Evolutionary conservation across 2,113 vertebrate genomes (phyloP).

Genomic region (Beaufortia kweichowensis): DNA sequence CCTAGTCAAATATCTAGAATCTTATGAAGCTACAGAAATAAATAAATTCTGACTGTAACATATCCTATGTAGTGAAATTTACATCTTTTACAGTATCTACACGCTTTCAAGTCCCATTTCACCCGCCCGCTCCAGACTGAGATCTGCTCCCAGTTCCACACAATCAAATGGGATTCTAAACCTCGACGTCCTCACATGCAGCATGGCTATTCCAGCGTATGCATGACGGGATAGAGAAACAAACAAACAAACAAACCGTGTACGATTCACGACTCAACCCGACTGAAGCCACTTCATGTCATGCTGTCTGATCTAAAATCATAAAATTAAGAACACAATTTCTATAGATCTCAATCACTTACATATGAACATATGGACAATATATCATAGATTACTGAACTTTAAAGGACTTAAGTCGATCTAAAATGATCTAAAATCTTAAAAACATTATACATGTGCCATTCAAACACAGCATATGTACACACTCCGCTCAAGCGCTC

Average conservation of each 20-base stretch:
- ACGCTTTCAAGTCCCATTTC: slow-evolving; percentile 59
- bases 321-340: slow-evolving; percentile 43
- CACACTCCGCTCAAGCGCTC: slow-evolving; percentile 21
- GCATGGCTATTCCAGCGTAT: slow-evolving; percentile 45
- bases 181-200: not conserved
- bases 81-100: slow-evolving; percentile 87
- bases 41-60: slow-evolving; percentile 84
- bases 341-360: slow-evolving; percentile 38
- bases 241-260: not conserved
- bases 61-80: slow-evolving; percentile 66
- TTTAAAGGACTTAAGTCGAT: slow-evolving; percentile 43
- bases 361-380: slow-evolving; percentile 42
- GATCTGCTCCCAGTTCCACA: not conserved
- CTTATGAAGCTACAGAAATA: slow-evolving; percentile 84
- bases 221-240: slow-evolving; percentile 24
- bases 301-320: slow-evolving; percentile 39
- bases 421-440: slow-evolving; percentile 51
- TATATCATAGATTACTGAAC: slow-evolving; percentile 45
- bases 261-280: slow-evolving; percentile 38
- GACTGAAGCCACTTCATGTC: slow-evolving; percentile 19
- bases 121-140: too few relatives aligned
- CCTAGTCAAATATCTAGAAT: slow-evolving; percentile 80
- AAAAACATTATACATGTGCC: slow-evolving; percentile 43
- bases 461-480: slow-evolving; percentile 12
- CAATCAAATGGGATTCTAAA: not conserved